Conservation (phyloP, 2,797 vertebrate species). For the Cossypha polioptera region DNA sequence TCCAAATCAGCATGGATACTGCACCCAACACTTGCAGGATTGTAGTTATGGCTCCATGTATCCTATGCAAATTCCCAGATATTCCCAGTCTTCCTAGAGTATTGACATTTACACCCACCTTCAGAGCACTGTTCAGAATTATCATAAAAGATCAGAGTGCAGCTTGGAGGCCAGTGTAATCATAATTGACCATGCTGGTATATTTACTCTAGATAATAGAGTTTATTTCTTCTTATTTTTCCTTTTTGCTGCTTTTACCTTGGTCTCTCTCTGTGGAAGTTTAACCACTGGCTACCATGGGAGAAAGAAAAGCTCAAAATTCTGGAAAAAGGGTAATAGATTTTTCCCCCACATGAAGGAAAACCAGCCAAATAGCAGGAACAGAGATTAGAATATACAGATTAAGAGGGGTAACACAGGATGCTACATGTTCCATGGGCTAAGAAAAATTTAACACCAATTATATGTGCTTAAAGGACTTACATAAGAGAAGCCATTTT, state of each 20-base stretch:
- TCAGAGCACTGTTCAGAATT: not conserved
- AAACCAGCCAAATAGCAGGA: not conserved
- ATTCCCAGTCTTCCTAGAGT: not conserved
- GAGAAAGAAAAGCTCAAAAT: not conserved
- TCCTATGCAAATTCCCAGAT: not conserved
- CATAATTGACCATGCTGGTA: not conserved
- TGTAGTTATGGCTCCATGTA: not conserved
- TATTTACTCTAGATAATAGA: slow-evolving; percentile 48
- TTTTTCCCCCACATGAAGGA: not conserved
- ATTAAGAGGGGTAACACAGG: not conserved
- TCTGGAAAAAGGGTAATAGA: not conserved
- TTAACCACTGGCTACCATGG: not conserved
- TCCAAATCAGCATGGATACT: too few species aligned
- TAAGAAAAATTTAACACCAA: not conserved
- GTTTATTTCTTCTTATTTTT: not conserved
- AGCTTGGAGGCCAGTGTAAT: not conserved
- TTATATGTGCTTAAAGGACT: not conserved
- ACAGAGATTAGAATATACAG: not conserved
- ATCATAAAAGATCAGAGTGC: slow-evolving; percentile 12
- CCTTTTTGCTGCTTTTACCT: not conserved
- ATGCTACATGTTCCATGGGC: not conserved
- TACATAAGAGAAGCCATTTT: not conserved
- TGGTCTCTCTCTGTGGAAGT: not conserved
- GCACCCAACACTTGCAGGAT: not conserved
- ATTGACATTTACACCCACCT: not conserved